Percentiles rank a stretch among this genome's conserved stretches.
These are phyloP conservation scores for Aplodontia rufa DNA, from an alignment of 2,113 vertebrate species.

Conservation along the genomic window DNA sequence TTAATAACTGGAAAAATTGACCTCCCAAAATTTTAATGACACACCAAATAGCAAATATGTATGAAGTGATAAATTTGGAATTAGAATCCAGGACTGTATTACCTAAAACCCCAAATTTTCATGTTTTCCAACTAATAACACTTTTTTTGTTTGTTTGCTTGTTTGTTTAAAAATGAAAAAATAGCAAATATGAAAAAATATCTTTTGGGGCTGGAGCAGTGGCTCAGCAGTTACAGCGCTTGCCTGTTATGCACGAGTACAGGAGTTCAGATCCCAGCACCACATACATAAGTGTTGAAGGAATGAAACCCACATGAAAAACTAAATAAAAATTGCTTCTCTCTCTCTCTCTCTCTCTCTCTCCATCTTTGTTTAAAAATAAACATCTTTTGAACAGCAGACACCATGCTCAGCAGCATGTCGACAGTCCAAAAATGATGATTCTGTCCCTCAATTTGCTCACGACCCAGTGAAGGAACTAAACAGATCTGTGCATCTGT, in stretches of 20 bases:
- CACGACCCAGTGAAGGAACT: neutral
- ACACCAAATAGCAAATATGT: neutral
- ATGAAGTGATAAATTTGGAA: neutral
- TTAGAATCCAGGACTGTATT: neutral
- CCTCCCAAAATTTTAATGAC: neutral
- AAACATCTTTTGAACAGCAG: neutral
- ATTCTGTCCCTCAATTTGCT: neutral
- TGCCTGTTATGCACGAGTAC: too few species aligned
- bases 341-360: too few species aligned
- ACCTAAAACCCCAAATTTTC: neutral
- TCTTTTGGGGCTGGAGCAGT: too few species aligned
- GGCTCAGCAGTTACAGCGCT: too few species aligned
- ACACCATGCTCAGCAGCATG: neutral
- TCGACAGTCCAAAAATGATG: neutral
- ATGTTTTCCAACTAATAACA: neutral
- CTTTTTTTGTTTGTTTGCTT: neutral
- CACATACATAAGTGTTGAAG: too few species aligned
- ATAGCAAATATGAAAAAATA: too few species aligned
- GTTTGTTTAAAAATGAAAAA: neutral
- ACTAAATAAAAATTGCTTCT: too few species aligned
- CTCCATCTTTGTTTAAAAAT: neutral
- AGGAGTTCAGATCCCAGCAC: too few species aligned
- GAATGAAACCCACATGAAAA: too few species aligned
- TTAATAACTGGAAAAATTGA: neutral
- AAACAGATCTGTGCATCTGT: neutral